phyloP scores from a whole-genome alignment of 2,888 invertebrate genomes.

The Heteromurus nitidus region DNA sequence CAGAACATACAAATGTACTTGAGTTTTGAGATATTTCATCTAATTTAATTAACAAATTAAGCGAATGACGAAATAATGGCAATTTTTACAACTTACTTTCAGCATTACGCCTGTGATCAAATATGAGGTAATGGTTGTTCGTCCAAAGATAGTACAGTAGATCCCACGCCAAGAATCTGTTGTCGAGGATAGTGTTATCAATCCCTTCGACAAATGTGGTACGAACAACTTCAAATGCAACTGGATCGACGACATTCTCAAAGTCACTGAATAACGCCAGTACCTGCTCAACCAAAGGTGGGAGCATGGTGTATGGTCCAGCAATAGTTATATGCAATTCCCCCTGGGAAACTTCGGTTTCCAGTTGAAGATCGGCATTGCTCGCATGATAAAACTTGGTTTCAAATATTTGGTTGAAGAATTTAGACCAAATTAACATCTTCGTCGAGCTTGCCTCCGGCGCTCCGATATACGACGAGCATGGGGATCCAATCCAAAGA shows the following conservation, averaged over 20 bases:
- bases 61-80: too few relatives aligned
- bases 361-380: constrained; percentile 35
- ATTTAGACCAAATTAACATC: constrained; percentile 32
- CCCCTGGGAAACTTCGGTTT: constrained; percentile 39
- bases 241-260: constrained; percentile 40
- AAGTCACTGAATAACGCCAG: constrained; percentile 31
- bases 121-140: constrained; percentile 43
- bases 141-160: constrained; percentile 55
- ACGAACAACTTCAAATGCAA: constrained; percentile 31
- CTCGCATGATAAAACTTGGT: constrained; percentile 49
- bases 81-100: constrained; percentile 40
- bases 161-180: constrained; percentile 56
- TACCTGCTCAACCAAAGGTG: constrained; percentile 22
- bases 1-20: neutral
- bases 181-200: constrained; percentile 53
- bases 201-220: constrained; percentile 33
- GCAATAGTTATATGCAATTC: constrained; percentile 43
- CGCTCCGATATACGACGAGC: constrained; percentile 19
- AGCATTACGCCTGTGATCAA: constrained; percentile 41
- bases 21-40: too few relatives aligned
- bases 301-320: constrained; percentile 41
- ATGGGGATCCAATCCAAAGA: constrained; percentile 42
- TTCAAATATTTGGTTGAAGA: constrained; percentile 48
- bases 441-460: constrained; percentile 38
- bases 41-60: too few relatives aligned